These are phyloP conservation scores for Monomorium pharaonis DNA, from an alignment of 1,140 invertebrate genomes.

Conservation along the genomic window DNA sequence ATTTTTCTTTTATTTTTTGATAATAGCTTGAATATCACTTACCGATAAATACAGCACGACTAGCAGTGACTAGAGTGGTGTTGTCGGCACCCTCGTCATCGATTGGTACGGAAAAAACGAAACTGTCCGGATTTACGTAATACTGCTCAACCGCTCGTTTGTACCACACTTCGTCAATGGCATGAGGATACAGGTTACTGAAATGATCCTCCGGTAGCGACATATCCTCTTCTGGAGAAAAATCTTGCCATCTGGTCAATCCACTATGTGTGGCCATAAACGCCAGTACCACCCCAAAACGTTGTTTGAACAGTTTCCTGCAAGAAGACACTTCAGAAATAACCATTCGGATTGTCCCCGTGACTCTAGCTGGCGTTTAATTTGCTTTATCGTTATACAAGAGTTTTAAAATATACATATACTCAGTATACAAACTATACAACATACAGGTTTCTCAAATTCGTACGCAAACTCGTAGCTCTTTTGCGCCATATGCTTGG, in stretches of 20 bases:
- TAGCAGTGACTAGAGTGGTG: slow-evolving; percentile 93
- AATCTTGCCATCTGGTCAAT: slow-evolving; percentile 94
- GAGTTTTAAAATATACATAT: background rate
- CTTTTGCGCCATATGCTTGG: background rate
- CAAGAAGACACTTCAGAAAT: slow-evolving; percentile 65
- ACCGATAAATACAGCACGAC: slow-evolving; percentile 93
- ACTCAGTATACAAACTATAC: background rate
- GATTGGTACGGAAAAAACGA: slow-evolving; percentile 95
- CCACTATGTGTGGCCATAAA: slow-evolving; percentile 96
- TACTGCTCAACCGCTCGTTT: slow-evolving; percentile 96
- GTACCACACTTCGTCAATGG: slow-evolving; percentile 98
- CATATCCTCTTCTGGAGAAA: slow-evolving; percentile 85
- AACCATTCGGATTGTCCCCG: background rate
- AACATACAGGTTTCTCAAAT: slow-evolving; percentile 7
- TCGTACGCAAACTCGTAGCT: background rate
- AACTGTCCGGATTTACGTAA: slow-evolving; percentile 91
- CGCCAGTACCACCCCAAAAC: slow-evolving; percentile 93
- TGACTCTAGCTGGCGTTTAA: slow-evolving; percentile 21
- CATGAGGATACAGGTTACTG: slow-evolving; percentile 83
- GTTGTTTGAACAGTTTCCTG: slow-evolving; percentile 92
- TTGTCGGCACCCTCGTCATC: slow-evolving; percentile 88
- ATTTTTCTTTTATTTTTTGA: background rate
- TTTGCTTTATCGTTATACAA: background rate
- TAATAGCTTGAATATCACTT: background rate
- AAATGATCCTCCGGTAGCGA: slow-evolving; percentile 78